Base-by-base conservation (phyloP, 2,113 vertebrate genomes). In the Morone chrysops region DNA sequence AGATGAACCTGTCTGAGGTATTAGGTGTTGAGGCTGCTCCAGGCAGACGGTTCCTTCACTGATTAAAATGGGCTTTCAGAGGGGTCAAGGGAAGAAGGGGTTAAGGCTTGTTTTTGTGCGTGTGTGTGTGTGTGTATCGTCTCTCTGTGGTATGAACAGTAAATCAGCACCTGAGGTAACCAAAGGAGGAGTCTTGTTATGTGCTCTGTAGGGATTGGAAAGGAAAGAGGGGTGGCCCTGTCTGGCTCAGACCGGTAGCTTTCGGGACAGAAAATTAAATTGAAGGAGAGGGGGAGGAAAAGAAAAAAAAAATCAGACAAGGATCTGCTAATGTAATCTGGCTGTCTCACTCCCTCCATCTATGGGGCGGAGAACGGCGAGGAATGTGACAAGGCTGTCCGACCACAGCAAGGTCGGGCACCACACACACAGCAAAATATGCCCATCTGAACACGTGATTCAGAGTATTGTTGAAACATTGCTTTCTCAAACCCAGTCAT, bases 1-100 rank as follows among this genome's bases (percentile, higher is more conserved):
- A 90, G 85, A 90, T 89, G 85, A 90, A 89, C 87, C 80, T 70
- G 74, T 80, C 74, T 60, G 57, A 78, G 75, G 87, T 82, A 82
- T 87, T 83, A 82, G 82, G 75, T 84, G 81, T 72, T 77, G 77
- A 78, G 82, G 83, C 61, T 8, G 68, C 83, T 80, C 54, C 45
- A 25, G 54, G 81, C 60, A 77, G 72, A 78, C 75, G 56, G 62
- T 54, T 45, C 48, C 53, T 71, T 70, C 43, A 6, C 70, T 84
- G 85, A 91, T 91, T 89, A 92, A 90, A 90, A 86, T 74, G 54
- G 84, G 13, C 47, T 87, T 83, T 85, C 20, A 68, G 31, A 17
- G 17, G 62, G 63, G 68, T 53, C 69, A 54, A 48, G 8, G 10
- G n/a, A 36, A 14, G 8, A 51, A 14, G 22, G 8, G 31, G 36